Conservation (phyloP, 1,140 invertebrate genomes). For the Pogonomyrmex californicus region DNA sequence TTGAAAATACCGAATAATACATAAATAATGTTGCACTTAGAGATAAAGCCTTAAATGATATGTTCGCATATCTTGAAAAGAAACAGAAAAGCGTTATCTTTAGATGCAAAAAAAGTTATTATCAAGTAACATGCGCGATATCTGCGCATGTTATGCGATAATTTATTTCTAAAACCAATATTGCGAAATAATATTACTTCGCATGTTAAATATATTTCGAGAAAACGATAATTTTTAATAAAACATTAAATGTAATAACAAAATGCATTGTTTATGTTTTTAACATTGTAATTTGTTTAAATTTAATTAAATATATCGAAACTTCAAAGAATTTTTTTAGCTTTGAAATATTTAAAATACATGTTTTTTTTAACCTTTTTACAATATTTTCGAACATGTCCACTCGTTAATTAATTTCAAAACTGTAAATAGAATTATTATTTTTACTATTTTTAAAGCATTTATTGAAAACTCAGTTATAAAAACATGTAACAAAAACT, state of each 20-base stretch:
- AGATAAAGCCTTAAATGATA: conserved; percentile 9
- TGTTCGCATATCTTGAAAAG: not conserved
- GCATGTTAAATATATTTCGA: not conserved
- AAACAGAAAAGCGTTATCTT: conserved; percentile 3
- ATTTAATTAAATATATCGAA: not conserved
- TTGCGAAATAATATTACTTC: not conserved
- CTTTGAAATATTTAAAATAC: not conserved
- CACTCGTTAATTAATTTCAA: not conserved
- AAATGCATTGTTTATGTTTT: not conserved
- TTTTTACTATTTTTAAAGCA: not conserved
- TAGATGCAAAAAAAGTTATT: not conserved
- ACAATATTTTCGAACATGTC: not conserved
- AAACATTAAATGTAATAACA: not conserved
- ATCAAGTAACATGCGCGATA: not conserved
- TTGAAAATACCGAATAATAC: not conserved
- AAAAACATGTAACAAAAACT: not conserved
- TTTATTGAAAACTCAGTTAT: conserved; percentile 1
- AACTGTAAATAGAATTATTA: not conserved
- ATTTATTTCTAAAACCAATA: not conserved
- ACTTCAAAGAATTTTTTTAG: not conserved
- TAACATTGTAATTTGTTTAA: not conserved
- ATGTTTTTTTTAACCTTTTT: not conserved
- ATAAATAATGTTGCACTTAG: not conserved
- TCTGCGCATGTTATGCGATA: not conserved
- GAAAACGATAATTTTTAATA: no score